phyloP scores from a whole-genome alignment of 2,113 vertebrate genomes.

The Peromyscus maniculatus region DNA sequence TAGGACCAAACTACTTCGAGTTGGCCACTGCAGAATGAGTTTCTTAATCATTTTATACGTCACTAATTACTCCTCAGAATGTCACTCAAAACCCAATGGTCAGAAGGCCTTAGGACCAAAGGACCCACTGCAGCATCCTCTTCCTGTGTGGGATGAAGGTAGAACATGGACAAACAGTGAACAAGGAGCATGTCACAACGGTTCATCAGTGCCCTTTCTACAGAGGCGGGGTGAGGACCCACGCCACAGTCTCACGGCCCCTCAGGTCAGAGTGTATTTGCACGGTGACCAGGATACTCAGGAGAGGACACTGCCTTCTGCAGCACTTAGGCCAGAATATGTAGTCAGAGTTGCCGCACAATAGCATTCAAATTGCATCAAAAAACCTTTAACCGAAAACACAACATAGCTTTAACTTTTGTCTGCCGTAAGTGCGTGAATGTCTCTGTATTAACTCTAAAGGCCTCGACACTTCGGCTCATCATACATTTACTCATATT shows the following conservation, averaged over 20 bases:
- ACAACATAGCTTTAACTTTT: constrained; percentile 61
- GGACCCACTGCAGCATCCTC: not conserved
- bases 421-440: not conserved
- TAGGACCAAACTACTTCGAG: not conserved
- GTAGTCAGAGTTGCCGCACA: not conserved
- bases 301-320: not conserved
- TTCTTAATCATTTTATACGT: constrained; percentile 41
- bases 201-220: not conserved
- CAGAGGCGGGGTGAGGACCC: not conserved
- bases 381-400: not conserved
- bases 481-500: not conserved
- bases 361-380: not conserved
- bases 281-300: not conserved
- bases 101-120: constrained; percentile 67
- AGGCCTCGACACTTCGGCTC: not conserved
- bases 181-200: constrained; percentile 70
- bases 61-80: constrained; percentile 53
- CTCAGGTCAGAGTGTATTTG: not conserved
- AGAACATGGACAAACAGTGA: not conserved
- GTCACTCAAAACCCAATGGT: constrained; percentile 53
- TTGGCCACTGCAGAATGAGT: not conserved
- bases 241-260: not conserved
- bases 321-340: rapidly evolving
- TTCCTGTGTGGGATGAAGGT: constrained; percentile 23
- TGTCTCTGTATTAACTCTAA: not conserved